Conservation (phyloP, 1,140 invertebrate species). For the Saccostrea glomerata region DNA sequence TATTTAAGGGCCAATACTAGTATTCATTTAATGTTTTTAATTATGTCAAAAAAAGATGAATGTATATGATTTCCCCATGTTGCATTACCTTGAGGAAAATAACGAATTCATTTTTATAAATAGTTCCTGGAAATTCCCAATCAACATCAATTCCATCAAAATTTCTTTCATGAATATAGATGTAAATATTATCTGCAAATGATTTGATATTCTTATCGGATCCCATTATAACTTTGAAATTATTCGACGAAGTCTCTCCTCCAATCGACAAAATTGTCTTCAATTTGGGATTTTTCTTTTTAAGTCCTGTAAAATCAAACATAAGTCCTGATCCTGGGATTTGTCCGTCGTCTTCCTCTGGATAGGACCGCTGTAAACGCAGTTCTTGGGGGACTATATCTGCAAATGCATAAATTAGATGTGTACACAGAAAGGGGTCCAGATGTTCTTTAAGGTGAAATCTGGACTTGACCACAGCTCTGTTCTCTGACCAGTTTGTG, state of each 20-base stretch:
- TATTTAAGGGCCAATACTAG: too few species aligned
- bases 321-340: conserved; percentile 37
- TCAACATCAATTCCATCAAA: conserved; percentile 69
- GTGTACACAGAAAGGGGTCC: conserved; percentile 92
- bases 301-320: conserved; percentile 83
- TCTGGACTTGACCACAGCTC: conserved; percentile 88
- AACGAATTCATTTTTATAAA: conserved; percentile 52
- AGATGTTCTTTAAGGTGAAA: conserved; percentile 91
- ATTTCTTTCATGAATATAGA: conserved; percentile 91
- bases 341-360: conserved; percentile 63
- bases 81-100: conserved; percentile 46
- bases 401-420: conserved; percentile 95
- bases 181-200: conserved; percentile 82
- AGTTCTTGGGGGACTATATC: conserved; percentile 79
- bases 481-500: conserved; percentile 94
- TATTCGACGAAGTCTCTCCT: conserved; percentile 52
- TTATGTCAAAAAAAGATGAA: too few species aligned
- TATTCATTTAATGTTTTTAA: too few species aligned
- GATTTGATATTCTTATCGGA: conserved; percentile 47
- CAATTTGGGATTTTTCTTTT: conserved; percentile 91
- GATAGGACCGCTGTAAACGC: conserved; percentile 48
- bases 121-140: conserved; percentile 74
- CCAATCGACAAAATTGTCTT: conserved; percentile 66
- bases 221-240: conserved; percentile 50
- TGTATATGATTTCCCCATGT: too few species aligned